Evolutionary conservation across 2,113 vertebrate genomes (phyloP), one percentile per base, ranked within the genome.

Genomic region (Anhinga rufa): DNA sequence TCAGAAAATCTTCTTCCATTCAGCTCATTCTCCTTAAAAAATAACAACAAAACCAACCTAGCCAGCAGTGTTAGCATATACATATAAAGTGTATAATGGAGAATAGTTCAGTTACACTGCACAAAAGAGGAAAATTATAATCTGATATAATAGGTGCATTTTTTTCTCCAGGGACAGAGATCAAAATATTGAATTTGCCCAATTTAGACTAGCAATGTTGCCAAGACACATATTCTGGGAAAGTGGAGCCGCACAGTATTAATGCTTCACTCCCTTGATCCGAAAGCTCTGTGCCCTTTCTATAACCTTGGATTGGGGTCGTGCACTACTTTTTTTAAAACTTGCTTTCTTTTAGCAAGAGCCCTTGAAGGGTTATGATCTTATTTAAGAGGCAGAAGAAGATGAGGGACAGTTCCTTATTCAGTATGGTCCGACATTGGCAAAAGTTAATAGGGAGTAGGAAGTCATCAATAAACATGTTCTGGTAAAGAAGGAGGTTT

Each of bases 101-200:
- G 62, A 79, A 28, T 31, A 72, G 28, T 78, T 92, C 19, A 4
- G 48, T 78, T 84, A 79, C 17, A 26, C 68, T 42, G 14, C 14
- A 42, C 4, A 86, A 85, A 80, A 90, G 51, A 88, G 58, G 54
- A 86, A 94, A 91, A 75, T 55, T 82, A 62, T 94, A 54, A 95
- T 79, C 74, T 76, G 66, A 62, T 85, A 60, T 54, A 87, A 85
- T 75, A 86, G 70, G 65, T 82, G 42, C 4, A 2, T 49, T 31
- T 88, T 94, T 91, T 91, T 92, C 86, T 81, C 57, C 51, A 68
- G 77, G 68, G 60, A 81, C 28, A 61, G 68, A 91, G 52, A 87
- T 81, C 44, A 91, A 95, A 93, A 95, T 95, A 86, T 4, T 86
- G 57, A 58, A 32, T 93, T 93, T 95, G 24, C 83, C 57, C 51